Conservation (phyloP, 2,113 vertebrate species). For the Callipepla squamata region DNA sequence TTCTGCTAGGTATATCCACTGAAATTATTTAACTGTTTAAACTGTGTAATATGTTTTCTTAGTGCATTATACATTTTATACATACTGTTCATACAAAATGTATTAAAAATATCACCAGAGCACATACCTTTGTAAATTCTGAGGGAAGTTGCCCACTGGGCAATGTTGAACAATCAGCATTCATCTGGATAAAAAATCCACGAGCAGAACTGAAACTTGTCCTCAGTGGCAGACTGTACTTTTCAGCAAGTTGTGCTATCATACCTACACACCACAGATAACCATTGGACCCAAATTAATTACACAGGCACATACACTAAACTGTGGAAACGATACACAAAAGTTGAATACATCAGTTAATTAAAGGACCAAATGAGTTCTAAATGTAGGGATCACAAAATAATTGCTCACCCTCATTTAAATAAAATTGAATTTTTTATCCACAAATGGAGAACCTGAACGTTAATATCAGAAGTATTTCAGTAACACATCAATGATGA, state of each 20-base stretch:
- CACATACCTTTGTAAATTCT: constrained; percentile 93
- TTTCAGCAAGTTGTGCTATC: constrained; percentile 88
- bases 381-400: background rate
- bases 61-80: background rate
- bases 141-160: constrained; percentile 84
- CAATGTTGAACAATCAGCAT: constrained; percentile 78
- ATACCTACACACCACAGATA: constrained; percentile 76
- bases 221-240: constrained; percentile 88
- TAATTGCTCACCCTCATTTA: background rate
- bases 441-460: background rate
- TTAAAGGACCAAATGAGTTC: background rate
- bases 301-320: background rate
- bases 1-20: background rate
- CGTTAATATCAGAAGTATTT: background rate
- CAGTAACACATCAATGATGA: background rate
- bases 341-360: background rate
- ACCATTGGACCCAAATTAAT: background rate
- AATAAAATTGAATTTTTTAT: background rate
- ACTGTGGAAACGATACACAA: background rate
- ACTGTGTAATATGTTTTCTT: background rate
- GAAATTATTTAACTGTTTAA: background rate
- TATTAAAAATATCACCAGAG: background rate
- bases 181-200: constrained; percentile 97
- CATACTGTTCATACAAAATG: background rate
- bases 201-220: constrained; percentile 92